Conservation (phyloP, 2,888 invertebrate genomes). For the Platycheirus albimanus region DNA sequence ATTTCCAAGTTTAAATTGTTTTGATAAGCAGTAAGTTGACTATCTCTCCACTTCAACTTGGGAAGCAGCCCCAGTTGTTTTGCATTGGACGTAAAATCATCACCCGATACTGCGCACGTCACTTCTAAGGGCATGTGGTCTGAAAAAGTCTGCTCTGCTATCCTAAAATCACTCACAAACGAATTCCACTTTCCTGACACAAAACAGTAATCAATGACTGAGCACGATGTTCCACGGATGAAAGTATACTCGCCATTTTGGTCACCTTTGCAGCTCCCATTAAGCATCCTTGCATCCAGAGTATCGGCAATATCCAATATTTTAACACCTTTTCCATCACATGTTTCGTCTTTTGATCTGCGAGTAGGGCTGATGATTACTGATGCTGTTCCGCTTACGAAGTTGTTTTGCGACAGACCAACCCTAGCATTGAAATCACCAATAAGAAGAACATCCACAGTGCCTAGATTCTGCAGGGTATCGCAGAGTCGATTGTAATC, state of each 20-base stretch:
- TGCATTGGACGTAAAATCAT: not conserved
- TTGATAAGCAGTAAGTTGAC: not conserved
- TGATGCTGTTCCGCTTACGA: not conserved
- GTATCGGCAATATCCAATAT: not conserved
- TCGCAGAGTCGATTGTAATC: conserved; percentile 14
- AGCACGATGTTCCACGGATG: conserved; percentile 11
- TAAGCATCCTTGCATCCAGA: not conserved
- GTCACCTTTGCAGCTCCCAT: not conserved
- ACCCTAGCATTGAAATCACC: conserved; percentile 3
- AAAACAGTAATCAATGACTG: not conserved
- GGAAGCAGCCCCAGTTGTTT: not conserved
- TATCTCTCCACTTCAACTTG: not conserved
- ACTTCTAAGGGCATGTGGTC: not conserved
- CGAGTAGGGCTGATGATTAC: too few relatives aligned
- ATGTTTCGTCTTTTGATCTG: too few relatives aligned
- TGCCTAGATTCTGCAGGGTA: conserved; percentile 1
- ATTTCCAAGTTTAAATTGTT: not conserved
- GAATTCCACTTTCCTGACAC: not conserved
- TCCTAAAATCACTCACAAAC: not conserved
- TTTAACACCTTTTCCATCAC: too few relatives aligned
- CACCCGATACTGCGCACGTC: not conserved
- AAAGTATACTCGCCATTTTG: conserved; percentile 4
- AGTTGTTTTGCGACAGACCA: conserved; percentile 7
- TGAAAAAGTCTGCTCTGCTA: not conserved
- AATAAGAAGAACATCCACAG: conserved; percentile 1